phyloP scores from a whole-genome alignment of 2,113 vertebrate species.

The Smithornis capensis region DNA sequence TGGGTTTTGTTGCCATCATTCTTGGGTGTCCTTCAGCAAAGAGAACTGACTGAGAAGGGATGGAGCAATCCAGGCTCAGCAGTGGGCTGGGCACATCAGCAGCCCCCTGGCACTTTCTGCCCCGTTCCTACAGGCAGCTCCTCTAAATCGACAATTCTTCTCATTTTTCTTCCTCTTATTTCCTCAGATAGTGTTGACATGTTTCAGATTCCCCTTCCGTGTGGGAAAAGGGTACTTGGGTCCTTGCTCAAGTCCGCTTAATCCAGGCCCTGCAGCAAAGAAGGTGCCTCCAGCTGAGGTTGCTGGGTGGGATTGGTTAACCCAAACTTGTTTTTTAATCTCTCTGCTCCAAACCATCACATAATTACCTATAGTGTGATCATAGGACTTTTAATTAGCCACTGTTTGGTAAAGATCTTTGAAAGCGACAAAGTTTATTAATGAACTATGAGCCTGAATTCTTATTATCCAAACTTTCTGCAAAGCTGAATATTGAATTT shows the following conservation, averaged over 20 bases:
- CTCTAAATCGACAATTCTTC: not conserved
- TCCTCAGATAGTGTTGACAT: constrained; percentile 37
- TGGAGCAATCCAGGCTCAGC: not conserved
- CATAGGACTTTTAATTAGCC: not conserved
- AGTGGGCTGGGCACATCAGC: not conserved
- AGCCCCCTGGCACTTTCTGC: not conserved
- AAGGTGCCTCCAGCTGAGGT: constrained; percentile 15
- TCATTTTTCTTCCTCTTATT: not conserved
- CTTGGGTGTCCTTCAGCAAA: not conserved
- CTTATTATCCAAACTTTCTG: not conserved
- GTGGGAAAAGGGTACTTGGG: constrained; percentile 44
- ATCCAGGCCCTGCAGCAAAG: constrained; percentile 36
- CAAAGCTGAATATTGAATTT: not conserved
- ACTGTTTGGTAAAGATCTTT: not conserved
- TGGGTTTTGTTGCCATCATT: not conserved
- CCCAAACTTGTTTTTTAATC: not conserved
- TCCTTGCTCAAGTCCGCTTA: constrained; percentile 8
- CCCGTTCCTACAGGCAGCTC: not conserved
- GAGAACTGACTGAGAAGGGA: not conserved
- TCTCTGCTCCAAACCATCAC: not conserved
- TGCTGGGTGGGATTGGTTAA: not conserved
- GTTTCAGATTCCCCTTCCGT: constrained; percentile 46
- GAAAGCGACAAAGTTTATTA: not conserved
- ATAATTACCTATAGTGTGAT: not conserved
- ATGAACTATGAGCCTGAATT: not conserved